phyloP scores from a whole-genome alignment of 2,113 vertebrate species.

The Pollachius pollachius region DNA sequence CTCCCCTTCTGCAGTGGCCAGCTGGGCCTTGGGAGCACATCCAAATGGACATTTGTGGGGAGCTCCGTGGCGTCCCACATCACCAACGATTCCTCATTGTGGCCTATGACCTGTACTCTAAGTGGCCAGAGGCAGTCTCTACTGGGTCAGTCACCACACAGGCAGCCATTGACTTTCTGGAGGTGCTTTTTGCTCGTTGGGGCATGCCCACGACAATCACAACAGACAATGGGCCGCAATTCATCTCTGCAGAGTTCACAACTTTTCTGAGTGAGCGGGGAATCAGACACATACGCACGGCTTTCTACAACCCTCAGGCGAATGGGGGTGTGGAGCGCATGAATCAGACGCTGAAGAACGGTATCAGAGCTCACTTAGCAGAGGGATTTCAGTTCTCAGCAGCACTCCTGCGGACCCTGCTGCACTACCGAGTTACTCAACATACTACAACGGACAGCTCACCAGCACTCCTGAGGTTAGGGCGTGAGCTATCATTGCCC shows the following conservation, averaged over 20 bases:
- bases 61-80: no score
- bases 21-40: no score
- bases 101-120: no score
- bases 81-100: no score
- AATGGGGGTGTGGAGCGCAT: not conserved
- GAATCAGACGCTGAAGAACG: slow-evolving; percentile 15
- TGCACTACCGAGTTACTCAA: slow-evolving; percentile 8
- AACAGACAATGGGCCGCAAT: no score
- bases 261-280: not conserved
- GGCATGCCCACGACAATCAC: no score
- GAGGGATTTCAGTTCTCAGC: not conserved
- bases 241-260: not conserved
- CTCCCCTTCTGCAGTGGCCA: no score
- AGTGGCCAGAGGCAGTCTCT: no score
- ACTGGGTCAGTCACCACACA: no score
- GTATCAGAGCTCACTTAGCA: not conserved
- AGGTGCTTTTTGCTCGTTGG: no score
- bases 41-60: no score
- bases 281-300: slow-evolving; percentile 2
- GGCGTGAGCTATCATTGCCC: not conserved
- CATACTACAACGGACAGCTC: slow-evolving; percentile 7
- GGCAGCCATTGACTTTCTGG: no score
- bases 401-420: not conserved
- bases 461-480: not conserved
- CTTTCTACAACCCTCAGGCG: not conserved